Evolutionary conservation across 2,888 invertebrate species (phyloP).

Genomic region (Eupeodes luniger): DNA sequence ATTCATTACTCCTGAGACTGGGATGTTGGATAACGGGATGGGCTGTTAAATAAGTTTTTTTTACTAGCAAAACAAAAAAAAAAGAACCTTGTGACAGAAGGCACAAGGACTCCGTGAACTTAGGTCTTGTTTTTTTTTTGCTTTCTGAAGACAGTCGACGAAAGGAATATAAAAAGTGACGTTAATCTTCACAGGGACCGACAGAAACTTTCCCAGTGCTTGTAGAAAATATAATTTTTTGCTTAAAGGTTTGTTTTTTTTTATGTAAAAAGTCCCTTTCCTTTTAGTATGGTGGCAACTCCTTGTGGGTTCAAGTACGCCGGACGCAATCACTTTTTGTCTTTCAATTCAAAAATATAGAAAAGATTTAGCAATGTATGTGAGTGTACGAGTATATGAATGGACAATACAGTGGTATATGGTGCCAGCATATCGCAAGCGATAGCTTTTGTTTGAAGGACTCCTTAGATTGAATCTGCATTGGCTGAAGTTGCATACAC

Average conservation of each 20-base stretch:
- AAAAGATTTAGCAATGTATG: not conserved
- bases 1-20: conserved; percentile 69
- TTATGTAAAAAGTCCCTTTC: not conserved
- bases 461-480: not conserved
- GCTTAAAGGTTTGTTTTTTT: conserved; percentile 39
- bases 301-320: conserved; percentile 38
- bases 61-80: not conserved
- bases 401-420: not conserved
- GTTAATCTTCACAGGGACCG: conserved; percentile 52
- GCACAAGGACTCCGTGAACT: conserved; percentile 17
- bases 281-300: conserved; percentile 15
- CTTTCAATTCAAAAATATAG: not conserved
- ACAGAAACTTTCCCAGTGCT: conserved; percentile 49
- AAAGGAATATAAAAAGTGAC: conserved; percentile 48
- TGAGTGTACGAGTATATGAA: not conserved
- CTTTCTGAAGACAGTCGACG: conserved; percentile 26
- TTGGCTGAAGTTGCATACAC: not conserved
- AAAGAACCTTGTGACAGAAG: conserved; percentile 29
- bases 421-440: not conserved
- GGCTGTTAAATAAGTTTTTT: conserved; percentile 33
- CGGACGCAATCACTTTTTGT: conserved; percentile 22
- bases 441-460: not conserved
- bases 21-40: conserved; percentile 20
- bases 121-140: conserved; percentile 6
- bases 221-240: conserved; percentile 62